phyloP scores from a whole-genome alignment of 2,888 invertebrate genomes.

The Epinotia bilunana region DNA sequence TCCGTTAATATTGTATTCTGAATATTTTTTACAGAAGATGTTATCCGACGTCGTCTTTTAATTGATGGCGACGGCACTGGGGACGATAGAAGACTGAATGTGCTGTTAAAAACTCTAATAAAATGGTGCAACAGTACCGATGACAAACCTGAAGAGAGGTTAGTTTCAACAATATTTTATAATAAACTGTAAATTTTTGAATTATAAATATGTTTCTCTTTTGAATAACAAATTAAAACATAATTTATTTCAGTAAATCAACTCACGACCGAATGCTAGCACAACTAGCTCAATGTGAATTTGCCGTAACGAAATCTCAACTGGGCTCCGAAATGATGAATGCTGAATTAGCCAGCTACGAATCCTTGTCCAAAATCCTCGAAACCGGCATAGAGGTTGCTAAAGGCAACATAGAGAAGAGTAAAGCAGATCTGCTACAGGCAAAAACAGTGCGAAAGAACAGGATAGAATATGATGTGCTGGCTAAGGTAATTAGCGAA shows the following conservation, averaged over 20 bases:
- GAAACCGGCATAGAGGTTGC: slow-evolving; percentile 92
- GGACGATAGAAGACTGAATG: slow-evolving; percentile 95
- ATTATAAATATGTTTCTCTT: slow-evolving; percentile 11
- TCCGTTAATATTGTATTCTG: background rate
- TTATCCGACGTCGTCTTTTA: slow-evolving; percentile 94
- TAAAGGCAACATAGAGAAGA: slow-evolving; percentile 91
- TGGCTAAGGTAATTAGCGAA: slow-evolving; percentile 95
- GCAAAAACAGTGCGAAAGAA: slow-evolving; percentile 95
- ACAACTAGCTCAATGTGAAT: slow-evolving; percentile 94
- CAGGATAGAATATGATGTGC: slow-evolving; percentile 95
- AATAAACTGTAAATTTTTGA: slow-evolving; percentile 6
- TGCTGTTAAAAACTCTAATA: slow-evolving; percentile 91
- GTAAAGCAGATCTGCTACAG: slow-evolving; percentile 91
- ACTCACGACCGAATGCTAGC: slow-evolving; percentile 92
- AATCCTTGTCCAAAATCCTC: slow-evolving; percentile 89
- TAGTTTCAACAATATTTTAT: slow-evolving; percentile 51
- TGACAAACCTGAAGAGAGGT: slow-evolving; percentile 88
- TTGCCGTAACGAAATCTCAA: slow-evolving; percentile 93
- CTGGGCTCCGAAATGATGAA: slow-evolving; percentile 92
- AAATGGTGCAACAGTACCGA: slow-evolving; percentile 90
- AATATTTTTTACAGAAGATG: slow-evolving; percentile 90
- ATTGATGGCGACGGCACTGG: slow-evolving; percentile 99
- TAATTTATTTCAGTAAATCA: slow-evolving; percentile 81
- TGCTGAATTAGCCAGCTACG: slow-evolving; percentile 93
- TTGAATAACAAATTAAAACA: background rate